Evolutionary conservation across 1,140 invertebrate species (phyloP).

Genomic region (Drosophila obscura): DNA sequence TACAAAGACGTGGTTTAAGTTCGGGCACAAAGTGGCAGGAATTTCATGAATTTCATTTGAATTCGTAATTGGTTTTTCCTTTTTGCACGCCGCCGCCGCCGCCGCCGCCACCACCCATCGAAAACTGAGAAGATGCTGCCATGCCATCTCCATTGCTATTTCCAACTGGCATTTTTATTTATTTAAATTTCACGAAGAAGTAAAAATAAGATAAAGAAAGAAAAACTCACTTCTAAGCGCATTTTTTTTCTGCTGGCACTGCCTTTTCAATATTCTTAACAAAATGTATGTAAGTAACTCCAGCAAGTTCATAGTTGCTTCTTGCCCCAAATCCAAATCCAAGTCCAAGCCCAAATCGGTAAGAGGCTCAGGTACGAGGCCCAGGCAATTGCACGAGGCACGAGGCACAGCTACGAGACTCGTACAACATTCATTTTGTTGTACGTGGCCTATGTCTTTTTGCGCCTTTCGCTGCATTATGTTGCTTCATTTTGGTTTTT

Average conservation of each 20-base stretch:
- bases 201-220: not conserved
- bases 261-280: slow-evolving; percentile 37
- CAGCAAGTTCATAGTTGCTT: slow-evolving; percentile 57
- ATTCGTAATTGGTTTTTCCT: slow-evolving; percentile 67
- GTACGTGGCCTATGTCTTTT: slow-evolving; percentile 8
- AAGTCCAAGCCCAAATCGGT: slow-evolving; percentile 14
- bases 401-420: slow-evolving; percentile 4
- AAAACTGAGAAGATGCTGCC: slow-evolving; percentile 22
- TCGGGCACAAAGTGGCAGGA: slow-evolving; percentile 59
- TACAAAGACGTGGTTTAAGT: slow-evolving; percentile 66
- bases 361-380: not conserved
- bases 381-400: slow-evolving; percentile 12
- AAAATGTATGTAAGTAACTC: slow-evolving; percentile 52
- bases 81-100: slow-evolving; percentile 11
- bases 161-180: slow-evolving; percentile 57
- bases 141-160: slow-evolving; percentile 35
- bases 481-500: slow-evolving; percentile 50
- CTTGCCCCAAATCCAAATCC: not conserved
- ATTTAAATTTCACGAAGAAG: slow-evolving; percentile 56
- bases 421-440: slow-evolving; percentile 27
- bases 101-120: slow-evolving; percentile 16
- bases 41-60: slow-evolving; percentile 74
- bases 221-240: slow-evolving; percentile 25
- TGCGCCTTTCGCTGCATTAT: slow-evolving; percentile 49
- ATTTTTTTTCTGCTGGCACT: slow-evolving; percentile 3